Conservation (phyloP, 2,113 vertebrate species). For the Nanorana parkeri region DNA sequence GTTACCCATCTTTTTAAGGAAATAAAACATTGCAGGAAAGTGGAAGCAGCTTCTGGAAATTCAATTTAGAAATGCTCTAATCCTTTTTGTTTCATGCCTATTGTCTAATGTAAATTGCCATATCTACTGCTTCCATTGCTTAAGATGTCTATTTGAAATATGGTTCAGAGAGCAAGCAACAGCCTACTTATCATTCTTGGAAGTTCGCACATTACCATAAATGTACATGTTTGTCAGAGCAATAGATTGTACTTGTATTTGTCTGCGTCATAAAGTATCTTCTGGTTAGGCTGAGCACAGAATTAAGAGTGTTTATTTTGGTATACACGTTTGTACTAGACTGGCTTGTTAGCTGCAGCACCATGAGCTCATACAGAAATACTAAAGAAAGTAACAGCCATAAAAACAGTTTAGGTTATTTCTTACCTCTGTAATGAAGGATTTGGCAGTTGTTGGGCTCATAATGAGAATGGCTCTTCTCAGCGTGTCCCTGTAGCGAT, state of each 20-base stretch:
- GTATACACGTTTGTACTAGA: neutral
- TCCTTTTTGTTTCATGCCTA: neutral
- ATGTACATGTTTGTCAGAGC: neutral
- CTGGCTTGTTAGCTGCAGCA: slow-evolving; percentile 19
- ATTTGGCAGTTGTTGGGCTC: slow-evolving; percentile 93
- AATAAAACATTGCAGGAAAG: neutral
- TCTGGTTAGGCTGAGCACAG: neutral
- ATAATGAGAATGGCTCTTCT: slow-evolving; percentile 93
- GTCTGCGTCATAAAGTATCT: neutral
- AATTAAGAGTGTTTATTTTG: slow-evolving; percentile 12
- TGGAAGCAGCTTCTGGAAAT: neutral
- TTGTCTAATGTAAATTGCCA: slow-evolving; percentile 4
- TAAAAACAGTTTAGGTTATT: slow-evolving; percentile 7
- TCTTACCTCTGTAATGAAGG: slow-evolving; percentile 94
- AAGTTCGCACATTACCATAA: neutral
- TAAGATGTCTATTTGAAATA: neutral
- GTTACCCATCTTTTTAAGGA: neutral
- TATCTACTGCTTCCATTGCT: neutral
- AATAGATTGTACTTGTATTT: neutral
- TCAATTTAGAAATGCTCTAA: slow-evolving; percentile 4
- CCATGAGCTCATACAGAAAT: slow-evolving; percentile 6
- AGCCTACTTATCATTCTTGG: neutral
- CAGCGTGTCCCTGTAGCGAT: slow-evolving; percentile 94
- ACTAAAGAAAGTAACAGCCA: slow-evolving; percentile 21
- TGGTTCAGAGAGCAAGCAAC: neutral